phyloP scores from a whole-genome alignment of 2,113 vertebrate genomes.

The Cyrtonyx montezumae region DNA sequence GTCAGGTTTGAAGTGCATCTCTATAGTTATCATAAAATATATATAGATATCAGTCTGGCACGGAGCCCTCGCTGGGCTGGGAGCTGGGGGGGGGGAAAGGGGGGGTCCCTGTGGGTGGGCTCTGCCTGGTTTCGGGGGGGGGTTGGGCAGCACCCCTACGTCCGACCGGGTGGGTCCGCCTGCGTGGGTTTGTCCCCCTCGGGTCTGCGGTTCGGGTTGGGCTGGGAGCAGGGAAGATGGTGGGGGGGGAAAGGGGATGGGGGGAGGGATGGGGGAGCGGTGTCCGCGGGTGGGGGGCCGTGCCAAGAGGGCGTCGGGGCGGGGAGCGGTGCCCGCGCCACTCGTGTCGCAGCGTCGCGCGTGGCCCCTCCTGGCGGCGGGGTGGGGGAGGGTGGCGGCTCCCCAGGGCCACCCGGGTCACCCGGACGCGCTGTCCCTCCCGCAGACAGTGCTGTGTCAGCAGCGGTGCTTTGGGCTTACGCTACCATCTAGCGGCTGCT shows the following conservation, averaged over 20 bases:
- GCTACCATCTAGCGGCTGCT: slow-evolving; percentile 70
- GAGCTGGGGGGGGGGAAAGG: neutral
- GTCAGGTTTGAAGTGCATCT: slow-evolving; percentile 57
- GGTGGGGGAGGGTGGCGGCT: neutral
- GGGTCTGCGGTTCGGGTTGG: neutral
- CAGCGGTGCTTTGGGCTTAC: slow-evolving; percentile 48
- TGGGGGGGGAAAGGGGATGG: neutral
- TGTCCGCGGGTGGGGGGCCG: rapidly evolving
- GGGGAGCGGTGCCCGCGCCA: rapidly evolving
- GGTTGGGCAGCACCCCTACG: rapidly evolving
- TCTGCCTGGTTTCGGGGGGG: rapidly evolving
- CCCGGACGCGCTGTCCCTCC: neutral
- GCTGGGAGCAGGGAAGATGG: neutral
- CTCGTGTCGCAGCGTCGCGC: neutral
- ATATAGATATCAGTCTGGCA: slow-evolving; percentile 30
- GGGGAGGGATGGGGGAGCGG: rapidly evolving
- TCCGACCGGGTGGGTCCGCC: neutral
- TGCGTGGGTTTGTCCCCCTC: rapidly evolving
- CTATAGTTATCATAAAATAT: slow-evolving; percentile 69
- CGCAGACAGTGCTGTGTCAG: slow-evolving; percentile 60
- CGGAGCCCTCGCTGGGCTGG: neutral
- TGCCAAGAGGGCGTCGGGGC: rapidly evolving
- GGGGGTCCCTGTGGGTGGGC: rapidly evolving
- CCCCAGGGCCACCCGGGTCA: slow-evolving; percentile 30
- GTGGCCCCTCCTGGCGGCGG: neutral